phyloP scores from a whole-genome alignment of 2,797 vertebrate genomes.

The Anabacerthia variegaticeps region DNA sequence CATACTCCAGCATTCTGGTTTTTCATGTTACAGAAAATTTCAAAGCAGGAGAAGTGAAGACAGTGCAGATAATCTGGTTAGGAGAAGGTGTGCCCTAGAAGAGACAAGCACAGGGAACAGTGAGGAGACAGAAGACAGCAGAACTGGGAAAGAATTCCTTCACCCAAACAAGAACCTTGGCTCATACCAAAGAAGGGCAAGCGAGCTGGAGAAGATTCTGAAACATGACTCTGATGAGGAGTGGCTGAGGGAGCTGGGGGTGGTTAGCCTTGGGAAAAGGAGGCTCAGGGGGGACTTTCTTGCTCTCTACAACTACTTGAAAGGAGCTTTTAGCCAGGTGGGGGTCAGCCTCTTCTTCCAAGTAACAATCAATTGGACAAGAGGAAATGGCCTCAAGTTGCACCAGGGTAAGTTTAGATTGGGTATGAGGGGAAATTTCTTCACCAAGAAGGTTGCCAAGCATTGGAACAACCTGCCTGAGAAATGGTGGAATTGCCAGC shows the following conservation, averaged over 20 bases:
- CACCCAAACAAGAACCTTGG: too few species aligned
- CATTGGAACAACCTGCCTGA: not conserved
- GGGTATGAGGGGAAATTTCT: not conserved
- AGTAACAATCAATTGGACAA: not conserved
- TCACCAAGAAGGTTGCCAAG: not conserved
- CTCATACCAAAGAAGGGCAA: not conserved
- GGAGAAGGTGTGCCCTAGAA: not conserved
- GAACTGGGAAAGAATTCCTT: not conserved
- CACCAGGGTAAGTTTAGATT: not conserved
- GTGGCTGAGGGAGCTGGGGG: not conserved
- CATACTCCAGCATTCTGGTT: not conserved
- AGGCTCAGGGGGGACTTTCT: not conserved
- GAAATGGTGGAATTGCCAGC: not conserved
- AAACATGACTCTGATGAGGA: not conserved
- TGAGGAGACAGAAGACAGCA: not conserved
- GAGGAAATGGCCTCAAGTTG: not conserved
- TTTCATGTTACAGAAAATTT: not conserved
- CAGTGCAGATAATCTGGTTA: not conserved
- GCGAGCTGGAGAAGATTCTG: not conserved
- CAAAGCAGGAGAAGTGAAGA: not conserved
- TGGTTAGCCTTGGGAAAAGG: not conserved
- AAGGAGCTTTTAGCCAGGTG: not conserved
- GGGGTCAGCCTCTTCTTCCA: not conserved
- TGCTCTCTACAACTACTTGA: not conserved
- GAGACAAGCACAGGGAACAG: not conserved